Base-by-base conservation (phyloP, 2,888 invertebrate species). In the Lypha dubia region DNA sequence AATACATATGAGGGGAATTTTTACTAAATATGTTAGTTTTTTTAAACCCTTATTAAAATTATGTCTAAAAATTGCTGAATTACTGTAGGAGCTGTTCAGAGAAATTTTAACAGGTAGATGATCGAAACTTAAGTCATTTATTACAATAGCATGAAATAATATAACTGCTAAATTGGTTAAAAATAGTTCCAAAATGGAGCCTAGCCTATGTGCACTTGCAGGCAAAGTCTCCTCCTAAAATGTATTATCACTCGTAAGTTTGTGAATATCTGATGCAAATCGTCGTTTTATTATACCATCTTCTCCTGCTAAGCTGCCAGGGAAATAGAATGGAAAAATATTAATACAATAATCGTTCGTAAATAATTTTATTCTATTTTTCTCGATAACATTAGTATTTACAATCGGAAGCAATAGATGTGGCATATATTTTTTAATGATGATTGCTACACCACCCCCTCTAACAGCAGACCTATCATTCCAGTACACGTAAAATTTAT, bases 261-360 rank as follows among this genome's bases (percentile, higher is more conserved):
- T 65, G 3, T n/a, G 8, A 13, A 65, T 65, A 65, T 49, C 46
- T 5, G 65, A 65, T 11, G 65, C 32, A 46, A 65, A 65, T 20
- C 32, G 1, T 13, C 17, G 5, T 63, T 62, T 62, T 22, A 22
- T 62, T 13, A 41, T 9, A 1, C 62, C 49, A n/a, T 49, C 15
- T 9, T 13, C 13, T 6, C 49, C 62, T 3, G 3, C 11, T 62
- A 44, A 15, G 9, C 62, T 22, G 7, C 62, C 62, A 22, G 62
- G 41, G 22, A 60, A 76, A 15, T 76, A 76, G n/a, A 60, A 77
- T 15, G 70, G 41, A 35, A 62, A 77, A 28, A 70, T 35, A 44
- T 63, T 8, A 28, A 56, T 62, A 53, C 20, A 24, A 44, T 32
- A 15, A 11, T 4, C 13, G 9, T 17, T 22, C 1, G 49, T 76